Base-by-base conservation (phyloP, 2,797 vertebrate genomes). In the Odontamblyopus rebecca region DNA sequence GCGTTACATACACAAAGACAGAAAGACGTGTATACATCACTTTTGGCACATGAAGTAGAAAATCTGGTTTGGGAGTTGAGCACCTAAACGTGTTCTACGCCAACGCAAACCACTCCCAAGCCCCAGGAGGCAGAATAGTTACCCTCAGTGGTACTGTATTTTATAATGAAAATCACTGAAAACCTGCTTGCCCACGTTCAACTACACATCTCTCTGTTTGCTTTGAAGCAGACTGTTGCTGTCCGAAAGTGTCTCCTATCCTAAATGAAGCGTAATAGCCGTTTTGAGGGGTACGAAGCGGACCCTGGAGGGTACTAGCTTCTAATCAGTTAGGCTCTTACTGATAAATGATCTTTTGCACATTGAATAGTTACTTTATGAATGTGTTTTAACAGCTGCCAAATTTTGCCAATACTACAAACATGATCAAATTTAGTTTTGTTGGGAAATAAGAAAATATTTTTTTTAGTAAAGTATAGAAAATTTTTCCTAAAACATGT, bases 341-440 rank as follows among this genome's bases (percentile, higher is more conserved):
- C 54, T 57, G 82, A 83, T 48, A 15, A 48, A 15, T 48, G 13
- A 15, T 83, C 68, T 79, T 79, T 70, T 84, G 80, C 35, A 19
- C 60, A 79, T 19, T 44, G 72, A 82, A 65, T 77, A 75, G 56
- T 70, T 84, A 88, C 74, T 86, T 87, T 82, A 69, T 73, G 76
- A 88, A 81, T 30, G 51, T 87, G 85, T 90, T 91, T 88, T 79
- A 89, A 79, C 72, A 75, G 77, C 85, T 87, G 86, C 85, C 82
- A 82, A 77, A 68, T 72, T 82, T 72, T 84, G 85, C 88, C 76
- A 85, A 19, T 54, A n/a, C 13, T 53, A n/a, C 51, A 54, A 54
- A 54, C 51, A 54, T 54, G 19, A 54, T 48, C 13, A 48, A 48
- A 48, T 48, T 15, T 15, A 48, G 44, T 48, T 48, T 44, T 13